Percentiles rank a stretch among this genome's conserved stretches.
phyloP scores from a whole-genome alignment of 2,888 invertebrate species.

The Apantesis nais region DNA sequence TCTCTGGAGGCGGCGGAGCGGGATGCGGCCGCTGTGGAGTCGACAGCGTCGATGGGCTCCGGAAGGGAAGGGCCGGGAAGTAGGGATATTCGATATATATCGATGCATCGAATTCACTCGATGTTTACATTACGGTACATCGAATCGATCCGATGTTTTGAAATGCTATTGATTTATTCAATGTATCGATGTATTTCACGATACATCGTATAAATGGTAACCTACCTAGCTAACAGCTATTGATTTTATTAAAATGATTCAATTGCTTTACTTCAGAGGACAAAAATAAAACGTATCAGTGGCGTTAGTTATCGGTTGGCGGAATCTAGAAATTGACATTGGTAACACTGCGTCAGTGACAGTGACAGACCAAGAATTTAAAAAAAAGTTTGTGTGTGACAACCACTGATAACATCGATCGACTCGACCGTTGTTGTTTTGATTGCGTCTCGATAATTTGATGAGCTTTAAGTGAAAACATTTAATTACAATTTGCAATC shows the following conservation, averaged over 20 bases:
- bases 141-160: slow-evolving; percentile 15
- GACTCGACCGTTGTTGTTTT: not conserved
- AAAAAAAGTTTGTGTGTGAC: not conserved
- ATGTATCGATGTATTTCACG: slow-evolving; percentile 15
- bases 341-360: not conserved
- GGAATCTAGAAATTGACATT: not conserved
- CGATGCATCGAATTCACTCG: not conserved
- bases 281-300: not conserved
- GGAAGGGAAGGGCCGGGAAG: too few species aligned
- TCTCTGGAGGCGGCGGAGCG: too few species aligned
- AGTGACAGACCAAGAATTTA: not conserved
- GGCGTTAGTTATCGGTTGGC: not conserved
- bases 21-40: too few species aligned
- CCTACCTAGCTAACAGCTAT: too few species aligned
- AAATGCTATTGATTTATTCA: slow-evolving; percentile 12
- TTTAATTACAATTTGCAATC: slow-evolving; percentile 12
- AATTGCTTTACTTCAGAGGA: not conserved
- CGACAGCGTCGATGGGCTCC: too few species aligned
- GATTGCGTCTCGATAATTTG: too few species aligned
- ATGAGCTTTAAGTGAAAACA: too few species aligned
- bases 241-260: too few species aligned
- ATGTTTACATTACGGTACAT: too few species aligned
- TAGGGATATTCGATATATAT: slow-evolving; percentile 17
- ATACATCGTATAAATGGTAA: too few species aligned
- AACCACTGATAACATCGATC: too few species aligned